Percentiles rank a stretch among this genome's conserved stretches.
Evolutionary conservation across 2,113 vertebrate genomes (phyloP).

Genomic region (Orthonyx spaldingii): DNA sequence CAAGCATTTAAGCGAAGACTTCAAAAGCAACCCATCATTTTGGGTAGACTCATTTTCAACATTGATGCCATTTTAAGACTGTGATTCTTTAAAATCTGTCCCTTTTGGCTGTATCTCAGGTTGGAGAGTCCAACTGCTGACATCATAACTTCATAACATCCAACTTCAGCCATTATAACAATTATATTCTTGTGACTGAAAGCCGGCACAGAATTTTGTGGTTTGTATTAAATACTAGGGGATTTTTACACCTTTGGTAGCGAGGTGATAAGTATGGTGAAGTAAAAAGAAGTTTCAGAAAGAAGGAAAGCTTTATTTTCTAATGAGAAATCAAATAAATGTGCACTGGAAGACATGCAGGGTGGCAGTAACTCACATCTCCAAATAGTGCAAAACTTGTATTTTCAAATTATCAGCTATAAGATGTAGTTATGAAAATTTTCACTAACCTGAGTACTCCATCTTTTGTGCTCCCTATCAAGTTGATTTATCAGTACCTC

Average conservation of each 20-base stretch:
- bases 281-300: neutral
- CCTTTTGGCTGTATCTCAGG: neutral
- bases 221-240: neutral
- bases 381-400: neutral
- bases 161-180: neutral
- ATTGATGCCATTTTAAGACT: neutral
- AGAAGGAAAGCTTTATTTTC: neutral
- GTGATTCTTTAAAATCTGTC: neutral
- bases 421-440: neutral
- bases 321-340: neutral
- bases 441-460: slow-evolving; percentile 88
- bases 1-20: neutral
- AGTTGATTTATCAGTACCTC: slow-evolving; percentile 89
- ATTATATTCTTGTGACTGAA: neutral
- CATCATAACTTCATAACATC: no score
- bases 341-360: neutral
- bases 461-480: slow-evolving; percentile 89
- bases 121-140: neutral
- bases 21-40: neutral
- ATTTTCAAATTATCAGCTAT: neutral
- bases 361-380: neutral
- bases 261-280: neutral
- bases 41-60: neutral
- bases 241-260: neutral
- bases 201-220: accelerated